Evolutionary conservation across 2,113 vertebrate genomes (phyloP).

Genomic region (Hippopotamus amphibius): DNA sequence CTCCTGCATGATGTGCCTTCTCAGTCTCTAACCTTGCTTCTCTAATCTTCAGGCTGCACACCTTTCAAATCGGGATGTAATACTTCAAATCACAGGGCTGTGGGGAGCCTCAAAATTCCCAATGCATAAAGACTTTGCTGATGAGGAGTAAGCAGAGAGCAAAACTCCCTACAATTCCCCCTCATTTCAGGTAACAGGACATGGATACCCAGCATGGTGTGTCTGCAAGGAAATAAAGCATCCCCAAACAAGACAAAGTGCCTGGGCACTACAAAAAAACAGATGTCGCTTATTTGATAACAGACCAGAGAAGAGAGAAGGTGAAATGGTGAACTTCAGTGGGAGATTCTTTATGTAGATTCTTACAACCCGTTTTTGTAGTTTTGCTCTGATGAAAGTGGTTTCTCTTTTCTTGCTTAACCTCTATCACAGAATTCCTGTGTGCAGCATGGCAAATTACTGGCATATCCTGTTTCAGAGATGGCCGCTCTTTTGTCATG

Average conservation of each 20-base stretch:
- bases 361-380: background rate
- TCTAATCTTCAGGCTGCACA: background rate
- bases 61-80: background rate
- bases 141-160: background rate
- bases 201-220: background rate
- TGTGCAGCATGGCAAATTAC: constrained; percentile 31
- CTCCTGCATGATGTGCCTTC: background rate
- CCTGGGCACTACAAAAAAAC: background rate
- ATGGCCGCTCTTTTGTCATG: constrained; percentile 32
- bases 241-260: background rate
- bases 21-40: background rate
- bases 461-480: constrained; percentile 55
- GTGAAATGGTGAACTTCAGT: background rate
- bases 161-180: background rate
- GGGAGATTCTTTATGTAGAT: constrained; percentile 16
- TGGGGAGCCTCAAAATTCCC: background rate
- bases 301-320: background rate
- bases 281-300: constrained; percentile 51
- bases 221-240: background rate
- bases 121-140: background rate
- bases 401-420: constrained; percentile 40
- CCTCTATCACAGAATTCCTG: constrained; percentile 56
- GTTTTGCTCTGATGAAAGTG: constrained; percentile 50
- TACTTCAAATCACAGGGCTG: background rate
- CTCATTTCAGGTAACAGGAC: background rate